Percentiles rank a stretch among this genome's conserved stretches.
Evolutionary conservation across 2,113 vertebrate genomes (phyloP).

Genomic region (Phylloscopus whistleri): DNA sequence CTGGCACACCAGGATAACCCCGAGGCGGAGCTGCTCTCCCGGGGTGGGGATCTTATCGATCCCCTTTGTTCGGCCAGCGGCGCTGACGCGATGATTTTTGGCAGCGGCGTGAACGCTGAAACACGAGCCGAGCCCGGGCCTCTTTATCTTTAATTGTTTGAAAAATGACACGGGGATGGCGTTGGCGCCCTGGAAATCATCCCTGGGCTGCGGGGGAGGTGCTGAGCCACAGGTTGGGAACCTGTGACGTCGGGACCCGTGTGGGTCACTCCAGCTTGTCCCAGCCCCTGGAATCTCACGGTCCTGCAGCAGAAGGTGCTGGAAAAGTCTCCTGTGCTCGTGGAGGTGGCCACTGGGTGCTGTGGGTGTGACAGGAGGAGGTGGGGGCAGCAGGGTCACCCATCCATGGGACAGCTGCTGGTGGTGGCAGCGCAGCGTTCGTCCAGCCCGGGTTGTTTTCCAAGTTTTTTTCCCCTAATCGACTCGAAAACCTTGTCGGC

Average conservation of each 20-base stretch:
- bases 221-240: neutral
- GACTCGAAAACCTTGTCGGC: neutral
- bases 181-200: neutral
- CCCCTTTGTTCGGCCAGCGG: neutral
- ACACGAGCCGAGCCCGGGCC: neutral
- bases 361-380: neutral
- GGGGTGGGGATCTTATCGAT: neutral
- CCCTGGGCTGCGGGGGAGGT: neutral
- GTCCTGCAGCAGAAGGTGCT: neutral
- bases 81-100: slow-evolving; percentile 10
- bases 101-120: slow-evolving; percentile 54
- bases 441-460: neutral
- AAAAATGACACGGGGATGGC: neutral
- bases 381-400: neutral
- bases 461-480: neutral
- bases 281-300: accelerated
- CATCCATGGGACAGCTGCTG: accelerated
- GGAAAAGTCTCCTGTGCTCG: accelerated
- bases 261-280: accelerated
- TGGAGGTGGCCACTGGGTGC: neutral
- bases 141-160: slow-evolving; percentile 29
- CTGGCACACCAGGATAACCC: neutral
- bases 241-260: accelerated
- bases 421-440: accelerated
- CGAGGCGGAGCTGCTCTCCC: neutral